A percentile compares a stretch with the other conserved stretches of the same genome.
These are phyloP conservation scores for Phocides pigmalion DNA, from an alignment of 1,140 invertebrate genomes.

Conservation along the genomic window DNA sequence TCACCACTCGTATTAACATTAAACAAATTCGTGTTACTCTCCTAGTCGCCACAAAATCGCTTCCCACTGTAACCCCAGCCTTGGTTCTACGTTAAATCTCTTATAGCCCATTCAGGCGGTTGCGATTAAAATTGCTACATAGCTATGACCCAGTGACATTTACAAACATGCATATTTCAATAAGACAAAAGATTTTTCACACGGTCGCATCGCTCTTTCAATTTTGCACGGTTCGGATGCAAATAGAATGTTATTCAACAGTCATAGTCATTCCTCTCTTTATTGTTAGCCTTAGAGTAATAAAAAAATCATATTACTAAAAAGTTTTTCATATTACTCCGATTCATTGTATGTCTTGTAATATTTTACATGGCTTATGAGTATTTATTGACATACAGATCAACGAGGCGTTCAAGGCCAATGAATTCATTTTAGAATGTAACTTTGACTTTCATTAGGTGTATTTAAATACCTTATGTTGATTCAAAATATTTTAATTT, in stretches of 20 bases:
- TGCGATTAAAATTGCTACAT: conserved; percentile 10
- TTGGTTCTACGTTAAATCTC: not conserved
- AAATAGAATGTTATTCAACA: conserved; percentile 3
- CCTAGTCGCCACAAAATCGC: too few species aligned
- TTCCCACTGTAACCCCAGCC: too few species aligned
- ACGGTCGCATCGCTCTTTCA: conserved; percentile 3
- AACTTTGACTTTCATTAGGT: too few species aligned
- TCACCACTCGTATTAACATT: too few species aligned
- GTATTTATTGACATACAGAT: too few species aligned
- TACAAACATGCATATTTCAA: conserved; percentile 20
- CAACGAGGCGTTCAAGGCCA: too few species aligned
- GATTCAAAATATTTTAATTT: too few species aligned
- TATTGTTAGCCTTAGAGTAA: not conserved
- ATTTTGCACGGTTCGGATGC: not conserved
- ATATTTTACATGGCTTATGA: not conserved
- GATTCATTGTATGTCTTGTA: not conserved
- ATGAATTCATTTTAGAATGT: too few species aligned
- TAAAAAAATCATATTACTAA: too few species aligned
- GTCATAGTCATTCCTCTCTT: not conserved
- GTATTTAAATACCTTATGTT: too few species aligned
- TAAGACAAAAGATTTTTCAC: conserved; percentile 18
- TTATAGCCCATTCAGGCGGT: not conserved
- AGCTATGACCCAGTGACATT: conserved; percentile 18
- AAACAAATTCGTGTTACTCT: too few species aligned
- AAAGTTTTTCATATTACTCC: not conserved